These are phyloP conservation scores for Bombyx huttoni DNA, from an alignment of 2,888 invertebrate species.

Conservation along the genomic window DNA sequence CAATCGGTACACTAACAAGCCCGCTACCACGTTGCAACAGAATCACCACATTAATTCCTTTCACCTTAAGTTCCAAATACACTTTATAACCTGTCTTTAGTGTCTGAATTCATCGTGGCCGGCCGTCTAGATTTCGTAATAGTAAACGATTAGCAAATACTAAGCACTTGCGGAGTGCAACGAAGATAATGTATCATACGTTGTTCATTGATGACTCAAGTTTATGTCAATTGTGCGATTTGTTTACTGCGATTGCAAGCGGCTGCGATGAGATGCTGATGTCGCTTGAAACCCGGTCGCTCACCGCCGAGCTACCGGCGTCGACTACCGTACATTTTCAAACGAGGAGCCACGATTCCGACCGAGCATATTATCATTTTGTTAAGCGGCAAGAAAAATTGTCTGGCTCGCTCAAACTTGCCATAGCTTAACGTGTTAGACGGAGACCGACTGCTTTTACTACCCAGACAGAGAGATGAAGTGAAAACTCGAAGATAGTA, in stretches of 20 bases:
- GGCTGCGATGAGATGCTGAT: slow-evolving; percentile 13
- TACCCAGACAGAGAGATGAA: not conserved
- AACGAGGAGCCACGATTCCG: slow-evolving; percentile 30
- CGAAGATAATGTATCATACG: not conserved
- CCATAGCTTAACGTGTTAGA: not conserved
- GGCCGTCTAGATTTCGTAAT: slow-evolving; percentile 37
- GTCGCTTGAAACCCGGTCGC: slow-evolving; percentile 16
- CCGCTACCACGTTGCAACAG: slow-evolving; percentile 36
- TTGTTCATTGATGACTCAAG: slow-evolving; percentile 38
- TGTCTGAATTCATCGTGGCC: slow-evolving; percentile 46
- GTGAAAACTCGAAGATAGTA: slow-evolving; percentile 1
- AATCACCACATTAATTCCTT: slow-evolving; percentile 42
- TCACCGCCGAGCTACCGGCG: slow-evolving; percentile 26
- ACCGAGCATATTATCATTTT: slow-evolving; percentile 22
- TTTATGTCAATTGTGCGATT: slow-evolving; percentile 41
- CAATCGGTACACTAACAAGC: slow-evolving; percentile 25
- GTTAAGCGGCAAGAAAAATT: slow-evolving; percentile 35
- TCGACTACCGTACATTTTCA: slow-evolving; percentile 27
- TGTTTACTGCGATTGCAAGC: slow-evolving; percentile 44
- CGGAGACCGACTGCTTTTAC: no score
- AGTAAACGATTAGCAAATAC: not conserved
- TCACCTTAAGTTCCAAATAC: slow-evolving; percentile 51
- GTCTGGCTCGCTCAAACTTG: slow-evolving; percentile 30
- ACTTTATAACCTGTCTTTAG: slow-evolving; percentile 34
- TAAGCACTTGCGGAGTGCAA: not conserved